Base-by-base conservation (phyloP, 2,797 vertebrate genomes). In the Muraenolepis orangiensis region DNA sequence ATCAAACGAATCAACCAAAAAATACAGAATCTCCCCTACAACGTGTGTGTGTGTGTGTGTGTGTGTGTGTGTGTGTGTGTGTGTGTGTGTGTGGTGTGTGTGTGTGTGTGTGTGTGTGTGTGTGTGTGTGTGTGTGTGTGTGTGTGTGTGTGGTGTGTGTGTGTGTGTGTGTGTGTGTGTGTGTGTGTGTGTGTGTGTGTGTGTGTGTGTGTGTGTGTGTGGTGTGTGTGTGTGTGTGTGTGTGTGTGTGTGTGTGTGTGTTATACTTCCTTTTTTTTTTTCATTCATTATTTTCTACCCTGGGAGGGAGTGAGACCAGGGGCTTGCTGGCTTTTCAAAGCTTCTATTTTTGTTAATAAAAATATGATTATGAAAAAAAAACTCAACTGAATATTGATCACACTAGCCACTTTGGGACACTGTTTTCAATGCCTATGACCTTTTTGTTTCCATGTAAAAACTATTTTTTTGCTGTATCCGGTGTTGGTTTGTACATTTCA, bases 321-420 rank as follows among this genome's bases (percentile, higher is more conserved):
- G 85, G 87, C 87, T 82, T 82, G 80, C 89, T 86, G 90, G 90
- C 89, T 91, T 90, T 87, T 90, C 89, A 91, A 93, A 94, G 90
- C 88, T 93, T 94, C 88, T 95, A 94, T 94, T 94, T 94, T 95
- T 95, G 93, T 94, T 94, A 93, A 91, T 85, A 93, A 94, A 94
- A 93, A 94, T 94, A 92, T 72, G 70, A 86, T 85, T 75, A 91
- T 86, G 69, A 76, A 80, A 68, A 87, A 85, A 86, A 94, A 92
- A 92, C 86, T 86, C 84, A 86, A 85, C 86, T 89, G 84, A 91
- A 92, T 87, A 85, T 91, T 87, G 84, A 90, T 90, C 86, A 92
- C 88, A 90, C 90, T 91, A 90, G 93, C 88, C 93, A 93, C 92
- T 93, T 94, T 93, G 88, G 91, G 88, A 87, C 85, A 79, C 81